Conservation (phyloP, 2,797 vertebrate species). For the Geotrypetes seraphini region DNA sequence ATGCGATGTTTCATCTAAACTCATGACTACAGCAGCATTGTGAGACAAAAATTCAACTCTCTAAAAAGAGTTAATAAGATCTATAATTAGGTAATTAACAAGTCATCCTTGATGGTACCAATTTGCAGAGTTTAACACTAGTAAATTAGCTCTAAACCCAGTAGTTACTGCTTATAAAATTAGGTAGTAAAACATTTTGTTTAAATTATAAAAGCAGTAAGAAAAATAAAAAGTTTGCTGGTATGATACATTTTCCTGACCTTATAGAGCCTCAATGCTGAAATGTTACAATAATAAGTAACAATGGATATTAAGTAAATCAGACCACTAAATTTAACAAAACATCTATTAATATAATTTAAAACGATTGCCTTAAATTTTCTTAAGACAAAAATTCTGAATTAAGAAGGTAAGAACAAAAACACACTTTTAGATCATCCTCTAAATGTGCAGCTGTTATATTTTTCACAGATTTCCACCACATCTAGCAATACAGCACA, state of each 20-base stretch:
- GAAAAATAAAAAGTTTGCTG: neutral
- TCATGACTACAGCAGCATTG: too few species aligned
- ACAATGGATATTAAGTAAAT: too few species aligned
- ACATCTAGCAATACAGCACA: too few species aligned
- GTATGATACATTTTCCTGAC: neutral
- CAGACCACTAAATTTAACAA: too few species aligned
- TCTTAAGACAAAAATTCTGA: neutral
- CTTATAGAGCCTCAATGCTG: neutral
- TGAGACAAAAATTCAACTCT: too few species aligned
- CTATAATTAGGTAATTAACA: neutral
- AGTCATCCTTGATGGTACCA: neutral
- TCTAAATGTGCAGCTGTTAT: too few species aligned
- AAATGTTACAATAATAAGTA: neutral
- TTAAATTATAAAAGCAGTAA: neutral
- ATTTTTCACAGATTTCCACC: too few species aligned
- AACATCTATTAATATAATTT: too few species aligned
- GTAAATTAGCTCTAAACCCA: slow-evolving; percentile 2
- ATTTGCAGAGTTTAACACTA: slow-evolving; percentile 4
- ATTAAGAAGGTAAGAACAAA: neutral
- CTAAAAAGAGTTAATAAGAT: neutral
- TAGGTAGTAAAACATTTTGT: neutral
- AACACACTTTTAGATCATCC: too few species aligned
- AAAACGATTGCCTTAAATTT: neutral
- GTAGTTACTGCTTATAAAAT: slow-evolving; percentile 7
- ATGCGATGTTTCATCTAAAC: too few species aligned